phyloP scores from a whole-genome alignment of 1,140 invertebrate genomes.

The Hypothenemus hampei region DNA sequence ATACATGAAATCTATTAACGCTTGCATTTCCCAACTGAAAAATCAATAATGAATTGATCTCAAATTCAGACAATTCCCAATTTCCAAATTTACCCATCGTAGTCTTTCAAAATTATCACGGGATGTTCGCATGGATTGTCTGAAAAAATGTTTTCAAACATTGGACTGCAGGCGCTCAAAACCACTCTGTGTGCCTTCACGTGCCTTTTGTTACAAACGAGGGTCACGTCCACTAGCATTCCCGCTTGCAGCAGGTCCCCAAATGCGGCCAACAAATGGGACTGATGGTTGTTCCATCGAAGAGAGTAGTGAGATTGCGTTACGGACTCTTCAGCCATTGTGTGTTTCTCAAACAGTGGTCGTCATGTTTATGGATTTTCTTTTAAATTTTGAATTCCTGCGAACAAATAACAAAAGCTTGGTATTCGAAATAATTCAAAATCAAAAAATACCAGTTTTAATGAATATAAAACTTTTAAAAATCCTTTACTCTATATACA shows the following conservation, averaged over 20 bases:
- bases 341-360: conserved; percentile 27
- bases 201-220: conserved; percentile 78
- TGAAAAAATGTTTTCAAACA: conserved; percentile 81
- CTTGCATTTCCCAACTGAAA: conserved; percentile 68
- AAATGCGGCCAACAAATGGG: conserved; percentile 78
- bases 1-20: conserved; percentile 90
- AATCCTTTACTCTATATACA: no score
- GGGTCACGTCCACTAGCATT: conserved; percentile 80
- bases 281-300: conserved; percentile 88
- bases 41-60: neutral
- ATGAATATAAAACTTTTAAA: no score
- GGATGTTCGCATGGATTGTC: conserved; percentile 92
- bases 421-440: no score
- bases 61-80: no score
- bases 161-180: conserved; percentile 83
- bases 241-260: conserved; percentile 78
- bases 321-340: no score
- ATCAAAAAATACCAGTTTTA: no score
- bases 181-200: conserved; percentile 86
- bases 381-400: conserved; percentile 41
- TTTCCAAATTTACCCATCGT: conserved; percentile 51
- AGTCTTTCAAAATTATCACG: conserved; percentile 85
- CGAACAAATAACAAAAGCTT: no score
- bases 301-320: conserved; percentile 79
- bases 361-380: conserved; percentile 28